A percentile compares a stretch with the other conserved stretches of the same genome.
Evolutionary conservation across 2,888 invertebrate genomes (phyloP).

Genomic region (Hirtodrosophila histrioides): DNA sequence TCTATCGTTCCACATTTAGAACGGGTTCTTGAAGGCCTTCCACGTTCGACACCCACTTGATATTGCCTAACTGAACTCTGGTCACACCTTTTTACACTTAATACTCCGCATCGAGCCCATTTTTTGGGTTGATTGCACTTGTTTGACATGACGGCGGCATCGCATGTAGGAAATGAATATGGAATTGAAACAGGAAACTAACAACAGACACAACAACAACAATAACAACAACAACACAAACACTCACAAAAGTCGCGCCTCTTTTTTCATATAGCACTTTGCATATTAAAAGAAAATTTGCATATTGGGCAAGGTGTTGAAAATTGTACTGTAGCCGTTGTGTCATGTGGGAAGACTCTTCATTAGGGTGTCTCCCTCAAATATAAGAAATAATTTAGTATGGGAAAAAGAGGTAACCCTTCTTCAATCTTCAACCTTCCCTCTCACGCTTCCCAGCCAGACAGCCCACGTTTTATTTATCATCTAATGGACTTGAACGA

Average conservation of each 20-base stretch:
- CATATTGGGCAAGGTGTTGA: constrained; percentile 69
- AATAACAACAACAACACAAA: constrained; percentile 16
- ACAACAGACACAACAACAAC: constrained; percentile 36
- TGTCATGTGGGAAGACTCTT: constrained; percentile 27
- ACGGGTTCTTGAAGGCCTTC: not conserved
- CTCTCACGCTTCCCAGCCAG: not conserved
- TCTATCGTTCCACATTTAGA: too few relatives aligned
- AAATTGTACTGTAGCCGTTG: not conserved
- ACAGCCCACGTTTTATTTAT: constrained; percentile 18
- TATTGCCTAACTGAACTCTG: constrained; percentile 13
- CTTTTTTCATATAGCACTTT: constrained; percentile 60
- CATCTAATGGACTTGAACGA: constrained; percentile 44
- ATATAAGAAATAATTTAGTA: too few relatives aligned
- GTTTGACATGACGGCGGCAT: constrained; percentile 45
- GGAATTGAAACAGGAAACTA: constrained; percentile 65
- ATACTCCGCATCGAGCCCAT: constrained; percentile 28
- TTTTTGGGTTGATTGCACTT: constrained; percentile 70
- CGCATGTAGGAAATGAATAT: constrained; percentile 68
- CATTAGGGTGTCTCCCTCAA: constrained; percentile 28
- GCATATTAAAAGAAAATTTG: constrained; percentile 73
- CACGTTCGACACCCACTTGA: constrained; percentile 8
- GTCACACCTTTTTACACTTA: constrained; percentile 36
- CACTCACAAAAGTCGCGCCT: constrained; percentile 56
- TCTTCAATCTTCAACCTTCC: not conserved
- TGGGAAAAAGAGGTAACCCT: too few relatives aligned